phyloP scores from a whole-genome alignment of 2,797 vertebrate genomes.

The Diceros bicornis region DNA sequence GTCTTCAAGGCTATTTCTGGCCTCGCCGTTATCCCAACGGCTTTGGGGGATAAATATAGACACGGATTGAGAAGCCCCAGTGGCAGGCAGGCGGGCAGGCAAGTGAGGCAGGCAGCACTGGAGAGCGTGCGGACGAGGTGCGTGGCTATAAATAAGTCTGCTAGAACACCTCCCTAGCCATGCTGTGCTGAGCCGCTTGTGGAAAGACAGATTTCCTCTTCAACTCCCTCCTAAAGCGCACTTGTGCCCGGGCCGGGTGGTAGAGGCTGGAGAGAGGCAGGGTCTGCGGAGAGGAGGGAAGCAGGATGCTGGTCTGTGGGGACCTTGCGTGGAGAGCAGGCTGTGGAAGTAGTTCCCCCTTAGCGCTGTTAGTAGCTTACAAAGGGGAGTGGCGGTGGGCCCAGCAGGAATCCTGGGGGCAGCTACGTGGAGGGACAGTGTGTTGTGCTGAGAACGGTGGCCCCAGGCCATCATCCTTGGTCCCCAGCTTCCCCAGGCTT shows the following conservation, averaged over 20 bases:
- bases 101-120: slow-evolving; percentile 31
- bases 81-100: slow-evolving; percentile 51
- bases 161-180: slow-evolving; percentile 70
- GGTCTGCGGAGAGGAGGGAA: not conserved
- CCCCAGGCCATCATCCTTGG: not conserved
- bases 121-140: slow-evolving; percentile 36
- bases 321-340: not conserved
- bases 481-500: fast-evolving
- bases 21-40: slow-evolving; percentile 74
- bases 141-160: slow-evolving; percentile 79
- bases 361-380: not conserved
- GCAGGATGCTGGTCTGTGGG: not conserved
- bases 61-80: slow-evolving; percentile 71
- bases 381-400: not conserved
- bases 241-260: not conserved
- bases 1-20: slow-evolving; percentile 82
- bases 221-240: slow-evolving; percentile 48
- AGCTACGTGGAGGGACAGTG: not conserved
- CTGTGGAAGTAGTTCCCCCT: not conserved
- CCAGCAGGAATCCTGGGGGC: not conserved
- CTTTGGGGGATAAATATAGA: slow-evolving; percentile 83
- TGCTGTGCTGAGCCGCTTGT: not conserved
- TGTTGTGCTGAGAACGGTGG: not conserved
- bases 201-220: slow-evolving; percentile 56
- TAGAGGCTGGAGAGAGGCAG: not conserved